phyloP scores from a whole-genome alignment of 1,140 invertebrate species.

The Heliconius himera region DNA sequence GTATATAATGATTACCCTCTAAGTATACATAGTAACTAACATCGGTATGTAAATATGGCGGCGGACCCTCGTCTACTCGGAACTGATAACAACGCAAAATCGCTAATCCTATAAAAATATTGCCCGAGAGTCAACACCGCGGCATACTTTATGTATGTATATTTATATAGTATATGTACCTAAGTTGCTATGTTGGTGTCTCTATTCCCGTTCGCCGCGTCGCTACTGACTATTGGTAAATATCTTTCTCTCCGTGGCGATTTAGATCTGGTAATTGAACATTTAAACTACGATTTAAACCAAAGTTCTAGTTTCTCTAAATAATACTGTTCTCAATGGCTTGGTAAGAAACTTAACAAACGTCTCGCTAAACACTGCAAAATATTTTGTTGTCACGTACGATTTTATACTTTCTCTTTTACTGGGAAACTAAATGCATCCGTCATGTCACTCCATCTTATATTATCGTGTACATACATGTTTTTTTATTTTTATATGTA shows the following conservation, averaged over 20 bases:
- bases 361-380: conserved; percentile 60
- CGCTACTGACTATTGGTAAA: conserved; percentile 67
- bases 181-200: conserved; percentile 79
- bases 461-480: conserved; percentile 70
- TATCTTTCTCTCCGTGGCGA: conserved; percentile 65
- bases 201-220: conserved; percentile 65
- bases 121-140: conserved; percentile 49
- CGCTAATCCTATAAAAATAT: conserved; percentile 62
- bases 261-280: conserved; percentile 70
- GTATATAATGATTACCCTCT: conserved; percentile 62
- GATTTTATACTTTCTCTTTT: conserved; percentile 47
- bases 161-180: conserved; percentile 72
- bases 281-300: conserved; percentile 72
- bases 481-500: conserved; percentile 61
- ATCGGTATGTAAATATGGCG: conserved; percentile 58
- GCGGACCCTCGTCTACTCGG: conserved; percentile 22
- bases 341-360: conserved; percentile 78
- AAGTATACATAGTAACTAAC: conserved; percentile 72
- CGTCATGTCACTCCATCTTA: conserved; percentile 70
- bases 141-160: conserved; percentile 50
- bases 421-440: conserved; percentile 78
- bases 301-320: conserved; percentile 78
- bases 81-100: conserved; percentile 73
- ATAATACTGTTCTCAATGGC: conserved; percentile 82
- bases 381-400: conserved; percentile 60